These are phyloP conservation scores for Leptopilina myrica DNA, from an alignment of 2,888 invertebrate species.

Conservation along the genomic window DNA sequence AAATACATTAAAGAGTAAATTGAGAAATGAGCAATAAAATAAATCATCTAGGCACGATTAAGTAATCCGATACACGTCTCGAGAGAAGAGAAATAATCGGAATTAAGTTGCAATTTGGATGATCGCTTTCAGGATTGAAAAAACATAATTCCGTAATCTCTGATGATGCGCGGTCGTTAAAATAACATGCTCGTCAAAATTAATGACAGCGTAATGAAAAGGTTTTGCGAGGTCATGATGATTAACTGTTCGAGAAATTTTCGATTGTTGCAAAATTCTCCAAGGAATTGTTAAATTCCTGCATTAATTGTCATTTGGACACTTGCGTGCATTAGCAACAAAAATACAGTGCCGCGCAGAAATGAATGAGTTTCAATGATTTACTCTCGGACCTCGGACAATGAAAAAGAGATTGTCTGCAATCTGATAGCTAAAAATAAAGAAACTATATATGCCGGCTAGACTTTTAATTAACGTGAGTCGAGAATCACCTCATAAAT, in stretches of 20 bases:
- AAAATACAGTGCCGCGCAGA: not conserved
- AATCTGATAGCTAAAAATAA: slow-evolving; percentile 34
- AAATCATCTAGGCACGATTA: no score
- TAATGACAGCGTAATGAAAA: slow-evolving; percentile 70
- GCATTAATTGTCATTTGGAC: slow-evolving; percentile 31
- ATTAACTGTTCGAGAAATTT: slow-evolving; percentile 65
- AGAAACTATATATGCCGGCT: not conserved
- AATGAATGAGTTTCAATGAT: slow-evolving; percentile 32
- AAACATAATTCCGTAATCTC: slow-evolving; percentile 17
- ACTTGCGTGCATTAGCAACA: slow-evolving; percentile 9
- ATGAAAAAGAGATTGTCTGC: slow-evolving; percentile 30
- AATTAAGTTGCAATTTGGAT: slow-evolving; percentile 12
- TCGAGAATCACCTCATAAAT: slow-evolving; percentile 41
- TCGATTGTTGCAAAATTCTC: not conserved
- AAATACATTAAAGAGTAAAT: no score
- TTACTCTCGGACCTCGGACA: slow-evolving; percentile 32
- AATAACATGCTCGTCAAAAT: slow-evolving; percentile 72
- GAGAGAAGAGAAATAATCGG: not conserved
- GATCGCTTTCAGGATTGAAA: slow-evolving; percentile 42
- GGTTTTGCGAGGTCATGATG: slow-evolving; percentile 59
- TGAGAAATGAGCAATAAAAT: no score
- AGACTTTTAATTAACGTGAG: slow-evolving; percentile 33
- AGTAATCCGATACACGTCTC: slow-evolving; percentile 32
- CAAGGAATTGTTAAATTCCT: not conserved
- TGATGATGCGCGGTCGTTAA: slow-evolving; percentile 6